Base-by-base conservation (phyloP, 2,888 invertebrate species). In the Ennomos erosarius region DNA sequence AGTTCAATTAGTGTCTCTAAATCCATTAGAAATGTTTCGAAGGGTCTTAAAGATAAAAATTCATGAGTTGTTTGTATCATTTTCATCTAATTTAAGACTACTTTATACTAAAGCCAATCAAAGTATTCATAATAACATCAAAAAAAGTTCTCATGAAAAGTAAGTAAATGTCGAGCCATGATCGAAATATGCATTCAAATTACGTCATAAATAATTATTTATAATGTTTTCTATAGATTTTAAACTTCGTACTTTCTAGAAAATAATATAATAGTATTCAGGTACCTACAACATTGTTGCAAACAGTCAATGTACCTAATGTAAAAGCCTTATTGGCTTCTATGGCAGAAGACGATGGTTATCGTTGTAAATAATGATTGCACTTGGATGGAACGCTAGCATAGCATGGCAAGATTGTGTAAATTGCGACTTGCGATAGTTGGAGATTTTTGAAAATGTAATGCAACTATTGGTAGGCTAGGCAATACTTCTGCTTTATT, bases 341-440 rank as follows among this genome's bases (percentile, higher is more conserved):
- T 46, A 54, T 52, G 26, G 59, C 47, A 34, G 46, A 59, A 45
- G 55, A 47, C 45, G 59, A 51, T 50, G 39, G 49, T 56, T 55
- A 58, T 64, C 45, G 53, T 45, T 43, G 40, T 52, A 49, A 55
- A 49, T 59, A 59, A 64, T 49, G 51, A 58, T 56, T 50, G 16
- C 51, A 53, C 48, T 56, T 42, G 36, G 54, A 61, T 42, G 36
- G 54, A 61, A 64, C 64, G 63, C 64, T 57, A 66, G 61, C 61
- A 37, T 57, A 66, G 61, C 61, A 37, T 26, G 26, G 43, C 37
- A 35, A 43, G 39, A 47, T 34, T 47, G 53, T 55, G 43, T 46
- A 43, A 45, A 47, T 45, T 51, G 51, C 54, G 50, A 59, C 53
- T 59, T 59, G 56, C 48, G 55, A 62, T 59, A 54, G 50, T 55